phyloP scores from a whole-genome alignment of 2,888 invertebrate genomes.

The Pseudanteris insignis region DNA sequence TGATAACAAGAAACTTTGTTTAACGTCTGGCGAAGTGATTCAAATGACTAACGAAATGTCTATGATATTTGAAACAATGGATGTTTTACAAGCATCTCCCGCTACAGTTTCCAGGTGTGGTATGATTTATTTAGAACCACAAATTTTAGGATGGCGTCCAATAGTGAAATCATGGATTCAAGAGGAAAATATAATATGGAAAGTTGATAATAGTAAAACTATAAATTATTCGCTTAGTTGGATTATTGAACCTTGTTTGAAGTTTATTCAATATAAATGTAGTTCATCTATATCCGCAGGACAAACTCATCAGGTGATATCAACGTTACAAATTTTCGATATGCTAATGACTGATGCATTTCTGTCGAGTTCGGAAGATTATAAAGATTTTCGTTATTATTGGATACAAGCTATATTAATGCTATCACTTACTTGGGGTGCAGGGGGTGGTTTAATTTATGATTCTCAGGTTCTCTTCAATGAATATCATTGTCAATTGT shows the following conservation, averaged over 20 bases:
- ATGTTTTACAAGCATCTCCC: constrained; percentile 86
- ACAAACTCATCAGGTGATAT: constrained; percentile 76
- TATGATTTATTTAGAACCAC: constrained; percentile 95
- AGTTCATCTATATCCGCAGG: constrained; percentile 74
- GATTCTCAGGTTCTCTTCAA: constrained; percentile 78
- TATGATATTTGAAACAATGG: constrained; percentile 89
- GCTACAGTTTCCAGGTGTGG: constrained; percentile 95
- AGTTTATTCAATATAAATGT: constrained; percentile 79
- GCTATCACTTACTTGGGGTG: constrained; percentile 82
- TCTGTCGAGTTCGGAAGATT: constrained; percentile 73
- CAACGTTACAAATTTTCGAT: constrained; percentile 78
- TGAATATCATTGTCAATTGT: constrained; percentile 70
- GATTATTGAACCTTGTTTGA: constrained; percentile 80
- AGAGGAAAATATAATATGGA: constrained; percentile 73
- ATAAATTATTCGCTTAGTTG: constrained; percentile 76
- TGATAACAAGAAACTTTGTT: constrained; percentile 86
- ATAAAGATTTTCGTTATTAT: constrained; percentile 73
- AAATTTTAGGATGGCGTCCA: constrained; percentile 89
- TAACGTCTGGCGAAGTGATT: constrained; percentile 89
- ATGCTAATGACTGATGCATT: constrained; percentile 81
- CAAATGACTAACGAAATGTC: constrained; percentile 84
- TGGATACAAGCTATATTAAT: constrained; percentile 84
- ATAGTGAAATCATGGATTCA: constrained; percentile 85
- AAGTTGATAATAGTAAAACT: constrained; percentile 71
- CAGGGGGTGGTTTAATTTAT: constrained; percentile 81